Evolutionary conservation across 2,113 vertebrate species (phyloP).

Genomic region (Hiodon alosoides): DNA sequence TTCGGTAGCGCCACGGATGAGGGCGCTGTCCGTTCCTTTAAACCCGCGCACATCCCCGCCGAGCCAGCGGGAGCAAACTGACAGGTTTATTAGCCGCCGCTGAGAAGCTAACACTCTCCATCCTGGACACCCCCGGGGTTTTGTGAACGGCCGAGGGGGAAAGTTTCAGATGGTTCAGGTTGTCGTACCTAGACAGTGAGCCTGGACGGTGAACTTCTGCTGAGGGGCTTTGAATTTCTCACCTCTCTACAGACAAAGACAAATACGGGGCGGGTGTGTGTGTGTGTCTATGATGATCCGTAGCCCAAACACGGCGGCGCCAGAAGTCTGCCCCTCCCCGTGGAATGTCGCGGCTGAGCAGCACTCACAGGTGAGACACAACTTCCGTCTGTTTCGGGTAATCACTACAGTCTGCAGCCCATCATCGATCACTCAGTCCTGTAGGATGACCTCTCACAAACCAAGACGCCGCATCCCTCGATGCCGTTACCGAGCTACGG

Average conservation of each 20-base stretch:
- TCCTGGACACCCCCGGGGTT: neutral
- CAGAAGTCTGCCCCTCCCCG: neutral
- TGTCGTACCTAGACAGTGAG: neutral
- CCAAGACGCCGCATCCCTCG: too few species aligned
- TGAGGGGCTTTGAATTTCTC: constrained; percentile 4
- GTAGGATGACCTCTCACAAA: too few species aligned
- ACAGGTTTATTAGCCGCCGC: neutral
- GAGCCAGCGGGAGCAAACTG: too few species aligned
- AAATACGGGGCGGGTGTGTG: neutral
- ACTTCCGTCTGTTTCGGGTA: neutral
- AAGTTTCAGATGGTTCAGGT: neutral
- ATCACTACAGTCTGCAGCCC: too few species aligned
- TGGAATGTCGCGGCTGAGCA: constrained; percentile 1
- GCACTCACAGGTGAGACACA: neutral
- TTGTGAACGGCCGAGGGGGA: neutral
- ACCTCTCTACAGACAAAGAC: neutral
- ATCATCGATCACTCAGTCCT: too few species aligned
- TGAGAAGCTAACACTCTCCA: too few species aligned
- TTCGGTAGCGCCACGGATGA: neutral
- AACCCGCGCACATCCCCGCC: too few species aligned
- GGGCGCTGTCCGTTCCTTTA: neutral
- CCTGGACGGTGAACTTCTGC: neutral
- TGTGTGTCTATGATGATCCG: neutral
- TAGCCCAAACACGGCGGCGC: constrained; percentile 18
- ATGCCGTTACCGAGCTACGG: too few species aligned